These are phyloP conservation scores for Sebastes iracundus DNA, from an alignment of 2,797 vertebrate species.

Conservation along the genomic window DNA sequence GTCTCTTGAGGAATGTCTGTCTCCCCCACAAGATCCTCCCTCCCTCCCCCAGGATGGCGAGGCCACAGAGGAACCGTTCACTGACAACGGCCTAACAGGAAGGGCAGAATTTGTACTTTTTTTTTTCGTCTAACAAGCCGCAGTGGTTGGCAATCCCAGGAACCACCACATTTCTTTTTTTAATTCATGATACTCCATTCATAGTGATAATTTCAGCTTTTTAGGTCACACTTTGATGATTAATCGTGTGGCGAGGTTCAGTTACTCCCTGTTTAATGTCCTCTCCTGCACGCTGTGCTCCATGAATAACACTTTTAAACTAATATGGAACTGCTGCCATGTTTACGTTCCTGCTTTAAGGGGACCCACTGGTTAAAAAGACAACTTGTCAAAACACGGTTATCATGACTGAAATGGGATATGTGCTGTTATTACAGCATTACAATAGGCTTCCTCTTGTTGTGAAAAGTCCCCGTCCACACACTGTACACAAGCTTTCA, in stretches of 20 bases:
- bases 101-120: constrained; percentile 5
- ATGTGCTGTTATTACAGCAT: constrained; percentile 51
- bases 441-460: constrained; percentile 61
- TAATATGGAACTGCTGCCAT: constrained; percentile 8
- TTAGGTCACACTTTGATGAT: constrained; percentile 25
- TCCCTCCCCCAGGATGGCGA: constrained; percentile 43
- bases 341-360: constrained; percentile 50
- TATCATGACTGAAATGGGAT: constrained; percentile 52
- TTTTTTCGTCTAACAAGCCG: constrained; percentile 18
- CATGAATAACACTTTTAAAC: constrained; percentile 11
- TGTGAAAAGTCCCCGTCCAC: constrained; percentile 47
- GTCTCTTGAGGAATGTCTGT: constrained; percentile 70
- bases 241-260: neutral
- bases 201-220: constrained; percentile 13
- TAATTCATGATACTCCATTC: neutral
- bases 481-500: constrained; percentile 49
- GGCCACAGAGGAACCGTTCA: constrained; percentile 46
- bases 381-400: constrained; percentile 67
- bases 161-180: neutral
- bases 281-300: neutral
- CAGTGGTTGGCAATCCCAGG: neutral
- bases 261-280: neutral
- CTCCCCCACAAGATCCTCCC: constrained; percentile 50
- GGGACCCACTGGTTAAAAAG: constrained; percentile 9
- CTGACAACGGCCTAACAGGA: constrained; percentile 40